phyloP scores from a whole-genome alignment of 2,888 invertebrate genomes.

The Hyalella azteca region DNA sequence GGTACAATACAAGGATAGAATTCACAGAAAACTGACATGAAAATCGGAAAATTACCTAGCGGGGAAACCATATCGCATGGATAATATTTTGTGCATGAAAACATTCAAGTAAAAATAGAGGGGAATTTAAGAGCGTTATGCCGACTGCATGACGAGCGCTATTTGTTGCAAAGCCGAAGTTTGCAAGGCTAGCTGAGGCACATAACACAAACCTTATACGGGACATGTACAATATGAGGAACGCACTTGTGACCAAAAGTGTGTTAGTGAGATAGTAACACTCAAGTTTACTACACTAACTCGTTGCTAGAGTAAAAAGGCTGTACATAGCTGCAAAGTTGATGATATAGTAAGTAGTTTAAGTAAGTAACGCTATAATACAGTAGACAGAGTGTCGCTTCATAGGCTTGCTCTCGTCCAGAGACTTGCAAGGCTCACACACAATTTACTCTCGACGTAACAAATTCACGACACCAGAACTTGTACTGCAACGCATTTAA shows the following conservation, averaged over 20 bases:
- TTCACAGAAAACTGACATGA: no score
- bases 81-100: no score
- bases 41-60: no score
- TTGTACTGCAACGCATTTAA: background rate
- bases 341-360: background rate
- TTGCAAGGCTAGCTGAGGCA: conserved; percentile 6
- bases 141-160: no score
- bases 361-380: background rate
- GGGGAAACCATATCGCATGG: no score
- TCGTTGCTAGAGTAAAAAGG: conserved; percentile 1
- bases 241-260: conserved; percentile 21
- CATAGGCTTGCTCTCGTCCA: background rate
- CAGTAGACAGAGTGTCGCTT: no score
- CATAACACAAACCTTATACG: no score
- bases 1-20: no score
- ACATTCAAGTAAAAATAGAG: no score
- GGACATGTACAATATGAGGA: background rate
- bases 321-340: conserved; percentile 15
- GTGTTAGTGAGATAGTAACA: conserved; percentile 32
- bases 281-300: conserved; percentile 37
- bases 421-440: background rate
- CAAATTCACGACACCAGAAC: background rate
- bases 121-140: no score
- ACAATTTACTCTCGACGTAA: background rate
- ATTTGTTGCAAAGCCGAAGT: background rate